Evolutionary conservation across 2,797 vertebrate genomes (phyloP).

Genomic region (Myotis pilosus): DNA sequence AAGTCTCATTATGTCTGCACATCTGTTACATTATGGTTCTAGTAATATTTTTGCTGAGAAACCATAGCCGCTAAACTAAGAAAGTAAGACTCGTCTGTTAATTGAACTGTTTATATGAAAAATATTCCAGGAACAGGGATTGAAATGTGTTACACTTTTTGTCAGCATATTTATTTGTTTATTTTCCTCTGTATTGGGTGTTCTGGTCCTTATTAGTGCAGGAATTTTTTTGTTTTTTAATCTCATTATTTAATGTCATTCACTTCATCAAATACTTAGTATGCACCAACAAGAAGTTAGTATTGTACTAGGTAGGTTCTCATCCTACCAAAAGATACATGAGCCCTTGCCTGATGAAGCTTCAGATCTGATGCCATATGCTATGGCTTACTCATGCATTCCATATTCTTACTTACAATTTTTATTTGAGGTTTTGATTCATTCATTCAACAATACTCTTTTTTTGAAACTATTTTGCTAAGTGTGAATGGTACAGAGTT

Average conservation of each 20-base stretch:
- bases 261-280: neutral
- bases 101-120: conserved; percentile 34
- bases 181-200: neutral
- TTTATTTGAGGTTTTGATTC: neutral
- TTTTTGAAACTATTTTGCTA: neutral
- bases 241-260: neutral
- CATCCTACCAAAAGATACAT: neutral
- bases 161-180: conserved; percentile 15
- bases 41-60: conserved; percentile 62
- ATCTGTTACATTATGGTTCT: conserved; percentile 62
- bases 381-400: neutral
- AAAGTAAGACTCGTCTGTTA: conserved; percentile 50
- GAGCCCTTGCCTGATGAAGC: neutral
- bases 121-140: conserved; percentile 2
- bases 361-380: neutral
- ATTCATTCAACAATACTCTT: neutral
- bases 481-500: neutral
- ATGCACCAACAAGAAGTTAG: neutral
- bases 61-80: conserved; percentile 22
- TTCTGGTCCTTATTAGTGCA: neutral
- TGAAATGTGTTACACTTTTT: conserved; percentile 8
- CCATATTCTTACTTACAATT: neutral
- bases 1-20: conserved; percentile 68
- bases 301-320: neutral
- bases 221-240: neutral